Conservation (phyloP, 1,140 invertebrate species). For the Philotrypesis tridentata region DNA sequence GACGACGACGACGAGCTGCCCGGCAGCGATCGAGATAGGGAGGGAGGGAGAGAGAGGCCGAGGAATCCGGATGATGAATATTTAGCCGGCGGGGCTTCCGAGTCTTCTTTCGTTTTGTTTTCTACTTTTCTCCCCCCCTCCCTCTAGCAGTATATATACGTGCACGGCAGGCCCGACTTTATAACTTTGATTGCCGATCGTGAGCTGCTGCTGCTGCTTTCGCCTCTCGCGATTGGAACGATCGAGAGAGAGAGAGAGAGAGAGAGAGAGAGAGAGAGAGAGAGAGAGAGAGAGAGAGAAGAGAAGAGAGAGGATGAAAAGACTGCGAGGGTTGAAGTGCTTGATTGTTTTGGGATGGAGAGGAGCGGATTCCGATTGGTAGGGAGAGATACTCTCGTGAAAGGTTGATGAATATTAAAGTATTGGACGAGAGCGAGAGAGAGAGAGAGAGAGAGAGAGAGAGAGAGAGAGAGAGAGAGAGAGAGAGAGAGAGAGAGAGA, state of each 20-base stretch:
- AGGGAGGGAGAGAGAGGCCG: constrained; percentile 16
- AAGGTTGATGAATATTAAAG: neutral
- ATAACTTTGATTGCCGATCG: neutral
- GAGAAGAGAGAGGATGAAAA: too few relatives aligned
- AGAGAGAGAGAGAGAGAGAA: too few relatives aligned
- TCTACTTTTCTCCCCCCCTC: neutral
- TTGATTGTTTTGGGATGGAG: neutral
- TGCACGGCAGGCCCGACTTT: too few relatives aligned
- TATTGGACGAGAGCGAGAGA: neutral
- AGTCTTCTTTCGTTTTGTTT: constrained; percentile 10
- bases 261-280: too few relatives aligned
- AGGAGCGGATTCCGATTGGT: neutral
- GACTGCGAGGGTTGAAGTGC: neutral
- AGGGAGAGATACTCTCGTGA: neutral
- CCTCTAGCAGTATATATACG: neutral
- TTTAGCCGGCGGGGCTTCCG: neutral
- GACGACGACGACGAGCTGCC: neutral
- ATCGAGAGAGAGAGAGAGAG: neutral
- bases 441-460: too few relatives aligned
- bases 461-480: too few relatives aligned
- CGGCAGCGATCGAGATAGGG: neutral
- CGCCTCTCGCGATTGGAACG: neutral
- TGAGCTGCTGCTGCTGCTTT: neutral
- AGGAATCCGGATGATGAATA: constrained; percentile 19
- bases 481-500: too few relatives aligned